phyloP scores from a whole-genome alignment of 2,113 vertebrate genomes.

The Rhinopomastus cyanomelas region DNA sequence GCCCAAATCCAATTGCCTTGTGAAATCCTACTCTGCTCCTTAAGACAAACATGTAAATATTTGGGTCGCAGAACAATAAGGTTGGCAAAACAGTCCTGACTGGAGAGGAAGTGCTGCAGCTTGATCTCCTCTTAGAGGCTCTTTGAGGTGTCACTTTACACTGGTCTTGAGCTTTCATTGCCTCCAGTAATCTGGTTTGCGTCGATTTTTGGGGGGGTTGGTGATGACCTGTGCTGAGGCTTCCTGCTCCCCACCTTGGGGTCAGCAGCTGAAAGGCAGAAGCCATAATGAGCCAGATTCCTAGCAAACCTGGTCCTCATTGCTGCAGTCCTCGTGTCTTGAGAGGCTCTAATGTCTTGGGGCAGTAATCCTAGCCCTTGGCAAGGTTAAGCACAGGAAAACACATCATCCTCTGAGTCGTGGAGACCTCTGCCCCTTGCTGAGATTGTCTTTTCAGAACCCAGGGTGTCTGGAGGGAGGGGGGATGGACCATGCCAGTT shows the following conservation, averaged over 20 bases:
- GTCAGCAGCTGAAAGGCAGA: conserved; percentile 84
- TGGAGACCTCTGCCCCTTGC: conserved; percentile 34
- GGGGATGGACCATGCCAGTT: background rate
- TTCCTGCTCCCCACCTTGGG: conserved; percentile 68
- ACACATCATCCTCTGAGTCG: conserved; percentile 89
- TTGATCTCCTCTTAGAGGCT: conserved; percentile 79
- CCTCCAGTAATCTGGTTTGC: conserved; percentile 87
- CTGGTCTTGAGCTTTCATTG: conserved; percentile 77
- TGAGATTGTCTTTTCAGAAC: conserved; percentile 57
- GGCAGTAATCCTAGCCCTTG: conserved; percentile 92
- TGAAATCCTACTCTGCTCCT: conserved; percentile 90
- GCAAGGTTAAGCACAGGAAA: conserved; percentile 93
- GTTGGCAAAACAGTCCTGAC: conserved; percentile 88
- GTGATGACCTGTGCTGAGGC: conserved; percentile 76
- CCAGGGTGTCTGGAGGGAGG: conserved; percentile 27
- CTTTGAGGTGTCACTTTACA: conserved; percentile 87
- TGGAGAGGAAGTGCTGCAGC: conserved; percentile 87
- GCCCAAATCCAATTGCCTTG: conserved; percentile 80
- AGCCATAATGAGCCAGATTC: conserved; percentile 86
- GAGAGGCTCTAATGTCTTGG: conserved; percentile 96
- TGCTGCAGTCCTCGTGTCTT: conserved; percentile 88
- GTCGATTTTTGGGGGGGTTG: conserved; percentile 84
- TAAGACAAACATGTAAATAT: conserved; percentile 98
- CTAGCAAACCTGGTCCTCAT: conserved; percentile 85
- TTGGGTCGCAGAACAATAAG: conserved; percentile 89